Base-by-base conservation (phyloP, 2,113 vertebrate genomes). In the Trogon surrucura region DNA sequence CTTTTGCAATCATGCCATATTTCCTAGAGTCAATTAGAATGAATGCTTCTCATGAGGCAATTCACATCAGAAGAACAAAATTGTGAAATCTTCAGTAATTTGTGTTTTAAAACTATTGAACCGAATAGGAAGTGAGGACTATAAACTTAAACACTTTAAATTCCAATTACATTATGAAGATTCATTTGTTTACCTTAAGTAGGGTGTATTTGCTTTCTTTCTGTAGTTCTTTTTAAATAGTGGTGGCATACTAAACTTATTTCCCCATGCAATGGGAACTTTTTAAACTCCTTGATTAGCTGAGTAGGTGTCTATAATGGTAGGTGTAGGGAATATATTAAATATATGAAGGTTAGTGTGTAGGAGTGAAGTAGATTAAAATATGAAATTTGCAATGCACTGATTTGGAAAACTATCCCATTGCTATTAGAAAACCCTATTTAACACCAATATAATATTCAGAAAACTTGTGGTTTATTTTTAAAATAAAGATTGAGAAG, bases 341-440 rank as follows among this genome's bases (percentile, higher is more conserved):
- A 80, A 86, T 53, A 13, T 67, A 60, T 58, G 64, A 79, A 60
- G 50, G 88, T 93, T 69, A 72, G 5, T 30, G 62, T 67, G 79
- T 88, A 69, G 79, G 88, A 92, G 48, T 71, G 36, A 91, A 75
- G 26, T 64, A 85, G 38, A 81, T 87, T 87, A 87, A 94, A 93
- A 87, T 70, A 78, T 4, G 25, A 89, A 67, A 81, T 51, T 51
- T 85, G 8, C 34, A 75, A 5, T 80, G 32, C 4, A 88, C 13
- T 91, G 8, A 56, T 75, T 32, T 72, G 29, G 45, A 85, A 95
- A 95, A 66, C 44, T 38, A 32, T 34, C 13, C 47, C 27, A 56
- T 75, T 88, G 11, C 27, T 60, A 75, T 73, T 61, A 72, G 45
- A 70, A 88, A 61, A 85, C 34, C 13, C 22, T 80, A 61, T 57